Conservation (phyloP, 2,797 vertebrate species). For the Amniataba percoides region DNA sequence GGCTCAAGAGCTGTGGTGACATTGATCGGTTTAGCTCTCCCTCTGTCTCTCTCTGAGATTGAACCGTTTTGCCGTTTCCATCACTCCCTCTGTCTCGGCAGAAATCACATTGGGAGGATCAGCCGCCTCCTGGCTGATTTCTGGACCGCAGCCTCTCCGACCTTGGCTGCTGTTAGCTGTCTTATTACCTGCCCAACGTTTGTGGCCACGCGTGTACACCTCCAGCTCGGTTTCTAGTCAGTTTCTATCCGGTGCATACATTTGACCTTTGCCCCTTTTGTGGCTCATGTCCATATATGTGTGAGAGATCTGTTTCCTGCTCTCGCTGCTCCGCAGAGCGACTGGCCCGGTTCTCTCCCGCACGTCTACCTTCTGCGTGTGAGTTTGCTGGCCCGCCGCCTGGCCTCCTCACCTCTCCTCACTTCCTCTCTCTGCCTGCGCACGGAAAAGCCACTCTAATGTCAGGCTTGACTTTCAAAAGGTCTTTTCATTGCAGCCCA, state of each 20-base stretch:
- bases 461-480: conserved; percentile 69
- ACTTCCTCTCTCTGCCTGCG: conserved; percentile 59
- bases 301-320: conserved; percentile 57
- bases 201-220: conserved; percentile 14
- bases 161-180: conserved; percentile 54
- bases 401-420: conserved; percentile 50
- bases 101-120: conserved; percentile 58
- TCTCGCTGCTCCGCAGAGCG: conserved; percentile 17
- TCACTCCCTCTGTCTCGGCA: conserved; percentile 41
- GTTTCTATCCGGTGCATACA: conserved; percentile 2
- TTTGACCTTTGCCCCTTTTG: conserved; percentile 44
- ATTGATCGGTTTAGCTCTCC: conserved; percentile 59
- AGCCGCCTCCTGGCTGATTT: conserved; percentile 56
- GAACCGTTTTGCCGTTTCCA: conserved; percentile 47
- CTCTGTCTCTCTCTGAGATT: conserved; percentile 36
- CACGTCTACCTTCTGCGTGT: conserved; percentile 59
- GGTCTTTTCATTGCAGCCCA: conserved; percentile 54
- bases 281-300: not conserved
- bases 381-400: conserved; percentile 51
- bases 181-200: conserved; percentile 52
- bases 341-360: conserved; percentile 44
- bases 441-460: conserved; percentile 59
- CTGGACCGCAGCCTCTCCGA: conserved; percentile 46
- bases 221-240: not conserved
- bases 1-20: conserved; percentile 45